phyloP scores from a whole-genome alignment of 2,888 invertebrate species.

The Drosophila acutilabella region DNA sequence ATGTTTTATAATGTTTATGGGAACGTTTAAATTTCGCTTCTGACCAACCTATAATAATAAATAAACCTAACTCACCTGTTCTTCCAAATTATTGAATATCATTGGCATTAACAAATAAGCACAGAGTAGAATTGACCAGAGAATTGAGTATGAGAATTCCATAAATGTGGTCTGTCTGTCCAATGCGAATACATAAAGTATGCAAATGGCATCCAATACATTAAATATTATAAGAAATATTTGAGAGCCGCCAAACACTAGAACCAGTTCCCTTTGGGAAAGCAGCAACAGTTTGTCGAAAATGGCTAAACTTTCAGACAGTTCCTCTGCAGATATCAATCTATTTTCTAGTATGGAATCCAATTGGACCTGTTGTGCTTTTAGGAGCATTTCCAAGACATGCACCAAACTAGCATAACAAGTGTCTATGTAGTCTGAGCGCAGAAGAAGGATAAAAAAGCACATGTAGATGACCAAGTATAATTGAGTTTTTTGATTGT shows the following conservation, averaged over 20 bases:
- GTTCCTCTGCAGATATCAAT: neutral
- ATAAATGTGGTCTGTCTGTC: neutral
- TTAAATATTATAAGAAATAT: constrained; percentile 9
- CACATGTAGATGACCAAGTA: neutral
- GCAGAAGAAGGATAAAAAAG: neutral
- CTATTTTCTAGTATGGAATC: neutral
- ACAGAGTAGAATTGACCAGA: neutral
- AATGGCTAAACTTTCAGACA: neutral
- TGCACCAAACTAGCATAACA: constrained; percentile 33
- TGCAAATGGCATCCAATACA: constrained; percentile 9
- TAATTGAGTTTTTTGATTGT: neutral
- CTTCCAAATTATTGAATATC: neutral
- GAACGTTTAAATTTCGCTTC: no score
- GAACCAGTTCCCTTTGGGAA: constrained; percentile 9
- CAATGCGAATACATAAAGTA: constrained; percentile 14
- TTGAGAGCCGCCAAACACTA: constrained; percentile 12
- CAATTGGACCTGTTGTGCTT: constrained; percentile 6
- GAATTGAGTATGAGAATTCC: neutral
- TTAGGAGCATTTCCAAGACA: constrained; percentile 8
- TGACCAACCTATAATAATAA: no score
- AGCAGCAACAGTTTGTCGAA: constrained; percentile 20
- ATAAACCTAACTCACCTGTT: neutral
- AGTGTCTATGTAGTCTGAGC: constrained; percentile 25
- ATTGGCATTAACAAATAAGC: neutral
- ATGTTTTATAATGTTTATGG: no score